These are phyloP conservation scores for Julus scanicus DNA, from an alignment of 2,888 invertebrate species.

Conservation along the genomic window DNA sequence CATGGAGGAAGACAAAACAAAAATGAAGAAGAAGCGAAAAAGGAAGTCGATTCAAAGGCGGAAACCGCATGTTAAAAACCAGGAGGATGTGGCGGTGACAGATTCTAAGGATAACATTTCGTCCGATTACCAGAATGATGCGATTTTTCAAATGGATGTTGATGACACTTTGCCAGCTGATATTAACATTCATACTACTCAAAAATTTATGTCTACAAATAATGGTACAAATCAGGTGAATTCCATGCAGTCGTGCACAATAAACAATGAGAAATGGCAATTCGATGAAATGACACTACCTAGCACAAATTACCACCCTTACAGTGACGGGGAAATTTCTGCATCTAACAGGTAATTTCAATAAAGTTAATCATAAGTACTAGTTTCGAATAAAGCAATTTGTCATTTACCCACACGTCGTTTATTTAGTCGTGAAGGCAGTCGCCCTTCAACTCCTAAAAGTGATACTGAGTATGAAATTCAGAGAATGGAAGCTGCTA, in stretches of 20 bases:
- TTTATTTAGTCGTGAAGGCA: constrained; percentile 49
- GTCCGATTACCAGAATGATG: constrained; percentile 58
- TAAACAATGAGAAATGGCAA: constrained; percentile 52
- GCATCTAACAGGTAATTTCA: constrained; percentile 72
- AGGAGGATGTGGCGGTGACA: constrained; percentile 4
- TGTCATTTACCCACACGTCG: background rate
- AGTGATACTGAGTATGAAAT: constrained; percentile 94
- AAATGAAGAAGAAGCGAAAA: constrained; percentile 62
- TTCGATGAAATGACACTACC: constrained; percentile 46
- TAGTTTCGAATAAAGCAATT: background rate
- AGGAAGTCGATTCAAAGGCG: constrained; percentile 60
- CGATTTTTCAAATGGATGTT: constrained; percentile 61
- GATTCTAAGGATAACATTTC: constrained; percentile 5
- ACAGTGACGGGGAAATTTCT: constrained; percentile 92
- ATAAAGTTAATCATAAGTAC: background rate
- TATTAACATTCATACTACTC: background rate
- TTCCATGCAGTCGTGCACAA: background rate
- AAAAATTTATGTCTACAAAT: background rate
- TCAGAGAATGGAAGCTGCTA: constrained; percentile 58
- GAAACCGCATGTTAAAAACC: background rate
- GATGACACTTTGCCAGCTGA: constrained; percentile 59
- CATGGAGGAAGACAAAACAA: constrained; percentile 59
- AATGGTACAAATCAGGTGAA: background rate
- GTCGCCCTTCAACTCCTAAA: constrained; percentile 83
- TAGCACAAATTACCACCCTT: constrained; percentile 81